Percentiles rank a stretch among this genome's conserved stretches.
phyloP scores from a whole-genome alignment of 2,888 invertebrate species.

The Cantharis lateralis region DNA sequence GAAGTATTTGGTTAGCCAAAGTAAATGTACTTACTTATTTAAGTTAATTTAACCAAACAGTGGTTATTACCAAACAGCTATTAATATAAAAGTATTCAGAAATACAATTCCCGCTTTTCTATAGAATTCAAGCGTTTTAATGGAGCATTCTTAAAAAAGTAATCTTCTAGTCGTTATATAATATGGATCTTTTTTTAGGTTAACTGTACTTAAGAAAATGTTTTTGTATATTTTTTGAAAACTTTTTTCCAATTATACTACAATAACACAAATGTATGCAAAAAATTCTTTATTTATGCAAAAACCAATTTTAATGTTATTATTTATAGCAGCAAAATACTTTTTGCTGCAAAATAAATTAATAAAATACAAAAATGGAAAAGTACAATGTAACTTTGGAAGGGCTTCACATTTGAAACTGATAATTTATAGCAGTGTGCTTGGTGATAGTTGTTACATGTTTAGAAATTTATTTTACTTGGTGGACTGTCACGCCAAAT shows the following conservation, averaged over 20 bases:
- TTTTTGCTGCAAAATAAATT: background rate
- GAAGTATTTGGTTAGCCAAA: background rate
- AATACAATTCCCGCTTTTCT: background rate
- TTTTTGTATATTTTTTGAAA: background rate
- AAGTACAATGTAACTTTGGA: background rate
- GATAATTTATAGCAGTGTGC: slow-evolving; percentile 7
- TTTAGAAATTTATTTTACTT: slow-evolving; percentile 23
- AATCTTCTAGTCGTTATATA: background rate
- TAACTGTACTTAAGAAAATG: background rate
- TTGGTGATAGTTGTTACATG: slow-evolving; percentile 20
- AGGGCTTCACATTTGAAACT: background rate
- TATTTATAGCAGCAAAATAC: background rate
- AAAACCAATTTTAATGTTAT: background rate
- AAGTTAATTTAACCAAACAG: background rate
- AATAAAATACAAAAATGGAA: background rate
- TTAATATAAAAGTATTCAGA: background rate
- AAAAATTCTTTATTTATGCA: background rate
- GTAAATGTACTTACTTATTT: background rate
- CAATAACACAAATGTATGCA: background rate
- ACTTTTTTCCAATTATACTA: background rate
- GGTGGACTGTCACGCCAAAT: slow-evolving; percentile 25
- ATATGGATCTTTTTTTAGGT: background rate
- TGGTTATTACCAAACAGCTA: background rate
- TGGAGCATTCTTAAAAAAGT: background rate
- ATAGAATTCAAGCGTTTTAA: background rate